Percentiles rank a stretch among this genome's conserved stretches.
Evolutionary conservation across 2,888 invertebrate genomes (phyloP).

Genomic region (Apotomis capreana): DNA sequence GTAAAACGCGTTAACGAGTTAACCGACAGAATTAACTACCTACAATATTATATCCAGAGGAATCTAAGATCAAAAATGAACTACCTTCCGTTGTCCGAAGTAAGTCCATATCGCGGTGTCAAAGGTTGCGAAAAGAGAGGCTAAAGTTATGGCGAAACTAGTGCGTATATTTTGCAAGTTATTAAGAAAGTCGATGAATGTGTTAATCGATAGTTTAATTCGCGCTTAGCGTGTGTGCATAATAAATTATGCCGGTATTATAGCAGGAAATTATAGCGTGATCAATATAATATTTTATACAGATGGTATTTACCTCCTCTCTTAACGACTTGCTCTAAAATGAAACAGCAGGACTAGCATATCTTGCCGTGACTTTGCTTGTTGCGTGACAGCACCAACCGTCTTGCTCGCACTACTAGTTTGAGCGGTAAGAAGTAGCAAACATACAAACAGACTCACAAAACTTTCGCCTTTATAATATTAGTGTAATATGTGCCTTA

Average conservation of each 20-base stretch:
- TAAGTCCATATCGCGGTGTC: neutral
- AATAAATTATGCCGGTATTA: conserved; percentile 11
- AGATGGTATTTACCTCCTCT: too few relatives aligned
- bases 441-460: too few relatives aligned
- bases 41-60: conserved; percentile 23
- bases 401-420: too few relatives aligned
- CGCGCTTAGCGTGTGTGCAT: conserved; percentile 17
- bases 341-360: too few relatives aligned
- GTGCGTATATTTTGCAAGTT: conserved; percentile 17
- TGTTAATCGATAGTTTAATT: conserved; percentile 27
- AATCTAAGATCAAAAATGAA: conserved; percentile 18
- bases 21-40: conserved; percentile 28
- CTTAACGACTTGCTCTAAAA: too few relatives aligned
- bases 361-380: too few relatives aligned
- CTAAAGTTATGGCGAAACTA: neutral
- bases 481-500: too few relatives aligned
- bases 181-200: conserved; percentile 20
- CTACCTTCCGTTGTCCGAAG: neutral
- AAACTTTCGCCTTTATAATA: too few relatives aligned
- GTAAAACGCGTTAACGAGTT: conserved; percentile 32
- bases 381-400: too few relatives aligned
- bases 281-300: neutral
- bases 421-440: too few relatives aligned
- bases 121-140: neutral
- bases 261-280: neutral